phyloP scores from a whole-genome alignment of 2,888 invertebrate species.

The Lasioglossum malachurum region DNA sequence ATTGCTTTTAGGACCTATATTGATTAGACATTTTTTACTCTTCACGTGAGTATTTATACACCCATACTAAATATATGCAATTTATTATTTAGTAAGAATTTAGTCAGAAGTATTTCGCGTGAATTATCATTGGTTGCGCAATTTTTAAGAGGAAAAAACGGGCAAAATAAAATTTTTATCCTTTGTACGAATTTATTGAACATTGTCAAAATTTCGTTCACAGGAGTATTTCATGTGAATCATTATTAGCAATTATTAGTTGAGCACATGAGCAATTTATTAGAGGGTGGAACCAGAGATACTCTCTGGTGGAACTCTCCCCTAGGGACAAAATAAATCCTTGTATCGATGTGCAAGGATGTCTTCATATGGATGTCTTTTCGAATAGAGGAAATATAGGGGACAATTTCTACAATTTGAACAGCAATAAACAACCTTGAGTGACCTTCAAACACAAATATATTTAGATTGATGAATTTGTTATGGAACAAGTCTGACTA shows the following conservation, averaged over 20 bases:
- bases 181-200: neutral
- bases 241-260: too few species aligned
- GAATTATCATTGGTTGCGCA: neutral
- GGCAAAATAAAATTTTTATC: neutral
- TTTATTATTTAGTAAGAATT: constrained; percentile 6
- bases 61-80: neutral
- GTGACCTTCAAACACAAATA: neutral
- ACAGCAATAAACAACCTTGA: neutral
- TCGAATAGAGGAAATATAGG: neutral
- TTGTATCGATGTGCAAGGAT: neutral
- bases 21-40: neutral
- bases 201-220: too few species aligned
- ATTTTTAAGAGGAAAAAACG: neutral
- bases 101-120: too few species aligned
- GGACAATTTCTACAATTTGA: neutral
- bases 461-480: neutral
- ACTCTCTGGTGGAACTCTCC: too few species aligned
- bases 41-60: neutral
- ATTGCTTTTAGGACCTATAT: too few species aligned
- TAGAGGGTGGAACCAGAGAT: too few species aligned
- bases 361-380: neutral
- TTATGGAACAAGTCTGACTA: neutral
- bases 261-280: too few species aligned
- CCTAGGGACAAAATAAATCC: neutral
- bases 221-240: too few species aligned